A percentile compares a stretch with the other conserved stretches of the same genome.
Evolutionary conservation across 2,797 vertebrate genomes (phyloP).

Genomic region (Aphelocoma californica): DNA sequence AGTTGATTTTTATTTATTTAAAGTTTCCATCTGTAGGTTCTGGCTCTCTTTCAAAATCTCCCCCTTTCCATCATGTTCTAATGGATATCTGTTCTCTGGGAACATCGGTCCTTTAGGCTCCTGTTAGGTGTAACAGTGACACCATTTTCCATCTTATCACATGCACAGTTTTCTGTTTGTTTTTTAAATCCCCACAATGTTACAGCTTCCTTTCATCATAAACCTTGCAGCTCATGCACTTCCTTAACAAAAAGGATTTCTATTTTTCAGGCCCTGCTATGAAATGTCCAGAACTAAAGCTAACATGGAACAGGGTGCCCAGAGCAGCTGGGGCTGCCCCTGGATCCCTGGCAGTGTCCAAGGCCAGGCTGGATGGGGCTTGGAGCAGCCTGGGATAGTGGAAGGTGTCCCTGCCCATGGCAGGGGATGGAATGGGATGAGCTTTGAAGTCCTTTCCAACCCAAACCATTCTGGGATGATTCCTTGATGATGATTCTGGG

Average conservation of each 20-base stretch:
- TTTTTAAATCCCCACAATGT: neutral
- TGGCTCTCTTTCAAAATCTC: neutral
- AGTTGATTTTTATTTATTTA: neutral
- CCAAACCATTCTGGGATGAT: neutral
- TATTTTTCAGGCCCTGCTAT: neutral
- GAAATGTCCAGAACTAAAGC: neutral
- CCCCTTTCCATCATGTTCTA: neutral
- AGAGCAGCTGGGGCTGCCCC: neutral
- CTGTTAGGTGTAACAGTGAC: neutral
- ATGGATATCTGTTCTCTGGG: neutral
- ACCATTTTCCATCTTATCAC: neutral
- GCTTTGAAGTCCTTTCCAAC: neutral
- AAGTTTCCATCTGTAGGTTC: slow-evolving; percentile 12
- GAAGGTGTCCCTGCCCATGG: neutral
- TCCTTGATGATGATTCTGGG: neutral
- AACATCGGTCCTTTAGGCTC: neutral
- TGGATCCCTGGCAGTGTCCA: neutral
- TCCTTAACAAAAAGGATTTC: neutral
- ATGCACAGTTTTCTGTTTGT: neutral
- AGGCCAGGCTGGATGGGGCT: neutral
- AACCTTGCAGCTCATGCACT: neutral
- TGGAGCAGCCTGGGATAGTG: neutral
- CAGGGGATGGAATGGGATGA: neutral
- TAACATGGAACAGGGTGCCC: neutral
- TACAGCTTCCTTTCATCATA: neutral